A percentile compares a stretch with the other conserved stretches of the same genome.
These are phyloP conservation scores for Halictus quadricinctus DNA, from an alignment of 2,888 invertebrate genomes.

Conservation along the genomic window DNA sequence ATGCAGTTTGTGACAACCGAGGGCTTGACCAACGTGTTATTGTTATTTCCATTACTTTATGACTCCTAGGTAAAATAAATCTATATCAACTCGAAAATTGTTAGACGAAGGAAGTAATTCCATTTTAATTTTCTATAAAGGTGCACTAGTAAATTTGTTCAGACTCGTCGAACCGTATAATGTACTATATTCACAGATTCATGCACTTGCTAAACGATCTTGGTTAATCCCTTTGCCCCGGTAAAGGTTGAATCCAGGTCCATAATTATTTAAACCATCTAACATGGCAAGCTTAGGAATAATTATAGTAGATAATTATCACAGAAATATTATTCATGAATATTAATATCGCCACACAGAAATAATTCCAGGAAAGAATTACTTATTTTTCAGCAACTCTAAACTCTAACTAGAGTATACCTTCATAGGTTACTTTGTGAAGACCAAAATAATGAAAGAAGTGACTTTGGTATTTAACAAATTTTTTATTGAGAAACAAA, in stretches of 20 bases:
- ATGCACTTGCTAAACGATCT: neutral
- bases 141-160: neutral
- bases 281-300: no score
- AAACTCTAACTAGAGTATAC: neutral
- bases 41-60: neutral
- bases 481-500: no score
- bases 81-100: neutral
- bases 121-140: neutral
- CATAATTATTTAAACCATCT: neutral
- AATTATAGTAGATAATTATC: neutral
- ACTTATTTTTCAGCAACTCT: neutral
- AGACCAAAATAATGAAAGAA: neutral
- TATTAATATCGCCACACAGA: neutral
- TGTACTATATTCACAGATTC: neutral
- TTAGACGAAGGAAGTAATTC: neutral
- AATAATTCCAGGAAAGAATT: neutral
- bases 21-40: neutral
- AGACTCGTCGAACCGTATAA: neutral
- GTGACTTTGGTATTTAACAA: neutral
- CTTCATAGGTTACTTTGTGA: neutral
- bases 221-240: no score
- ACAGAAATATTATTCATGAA: neutral
- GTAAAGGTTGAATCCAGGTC: neutral
- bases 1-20: neutral
- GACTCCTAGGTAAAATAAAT: neutral